Percentiles rank a stretch among this genome's conserved stretches.
phyloP scores from a whole-genome alignment of 2,888 invertebrate species.

The Thumatha senex region DNA sequence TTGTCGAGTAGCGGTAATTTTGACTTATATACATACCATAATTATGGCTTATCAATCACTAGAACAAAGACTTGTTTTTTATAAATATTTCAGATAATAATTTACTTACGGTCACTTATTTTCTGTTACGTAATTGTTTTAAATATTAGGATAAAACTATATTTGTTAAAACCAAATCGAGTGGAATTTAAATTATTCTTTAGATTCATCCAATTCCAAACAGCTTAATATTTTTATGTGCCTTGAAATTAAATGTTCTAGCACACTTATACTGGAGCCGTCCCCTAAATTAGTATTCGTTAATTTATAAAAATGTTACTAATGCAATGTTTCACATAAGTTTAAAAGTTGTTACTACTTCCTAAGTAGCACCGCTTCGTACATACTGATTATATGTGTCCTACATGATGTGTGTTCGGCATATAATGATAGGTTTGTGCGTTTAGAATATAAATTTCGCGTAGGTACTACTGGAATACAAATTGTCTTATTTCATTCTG shows the following conservation, averaged over 20 bases:
- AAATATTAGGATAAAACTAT: no score
- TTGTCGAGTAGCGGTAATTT: constrained; percentile 35
- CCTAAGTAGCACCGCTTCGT: constrained; percentile 58
- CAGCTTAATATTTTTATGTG: no score
- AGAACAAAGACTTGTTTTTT: constrained; percentile 28
- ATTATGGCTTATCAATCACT: constrained; percentile 35
- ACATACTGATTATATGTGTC: constrained; percentile 58
- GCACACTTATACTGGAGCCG: constrained; percentile 60
- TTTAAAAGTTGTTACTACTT: constrained; percentile 46
- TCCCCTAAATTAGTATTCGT: no score
- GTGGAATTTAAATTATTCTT: no score
- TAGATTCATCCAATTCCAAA: no score
- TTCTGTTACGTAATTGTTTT: no score
- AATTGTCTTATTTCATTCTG: constrained; percentile 9
- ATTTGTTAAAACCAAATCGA: no score
- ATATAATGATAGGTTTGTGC: constrained; percentile 25
- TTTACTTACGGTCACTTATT: no score
- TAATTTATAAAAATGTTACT: constrained; percentile 17
- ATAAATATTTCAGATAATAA: constrained; percentile 18
- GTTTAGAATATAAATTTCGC: constrained; percentile 26
- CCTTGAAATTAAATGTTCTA: constrained; percentile 32
- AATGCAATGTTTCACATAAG: constrained; percentile 36
- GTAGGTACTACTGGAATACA: constrained; percentile 19
- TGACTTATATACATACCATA: constrained; percentile 24
- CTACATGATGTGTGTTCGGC: constrained; percentile 19